A percentile compares a stretch with the other conserved stretches of the same genome.
These are phyloP conservation scores for Orchestia grillus DNA, from an alignment of 1,140 invertebrate species.

Conservation along the genomic window DNA sequence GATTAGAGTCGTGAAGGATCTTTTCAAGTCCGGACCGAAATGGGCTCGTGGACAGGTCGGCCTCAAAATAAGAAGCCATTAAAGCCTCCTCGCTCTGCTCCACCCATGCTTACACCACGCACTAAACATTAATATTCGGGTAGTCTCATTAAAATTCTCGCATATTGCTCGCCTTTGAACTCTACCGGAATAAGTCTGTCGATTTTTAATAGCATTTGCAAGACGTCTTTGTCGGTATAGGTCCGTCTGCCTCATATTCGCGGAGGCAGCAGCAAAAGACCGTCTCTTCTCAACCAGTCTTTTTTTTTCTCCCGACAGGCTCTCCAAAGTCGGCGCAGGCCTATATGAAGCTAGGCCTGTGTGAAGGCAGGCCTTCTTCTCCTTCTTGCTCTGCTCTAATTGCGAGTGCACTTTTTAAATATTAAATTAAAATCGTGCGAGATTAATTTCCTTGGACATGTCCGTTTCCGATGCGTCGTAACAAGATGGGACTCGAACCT, in stretches of 20 bases:
- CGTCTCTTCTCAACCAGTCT: background rate
- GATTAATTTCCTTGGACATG: background rate
- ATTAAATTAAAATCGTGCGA: background rate
- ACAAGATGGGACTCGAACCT: background rate
- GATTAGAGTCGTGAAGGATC: background rate
- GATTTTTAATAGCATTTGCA: conserved; percentile 35
- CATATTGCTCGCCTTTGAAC: conserved; percentile 55
- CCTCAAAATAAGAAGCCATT: background rate
- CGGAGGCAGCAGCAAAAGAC: background rate
- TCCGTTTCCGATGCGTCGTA: background rate
- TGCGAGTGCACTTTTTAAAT: background rate
- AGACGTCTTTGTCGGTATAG: conserved; percentile 54
- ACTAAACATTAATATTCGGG: conserved; percentile 46
- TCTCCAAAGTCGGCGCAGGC: background rate
- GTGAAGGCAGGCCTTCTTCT: background rate
- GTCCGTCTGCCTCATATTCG: conserved; percentile 31
- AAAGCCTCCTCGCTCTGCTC: background rate
- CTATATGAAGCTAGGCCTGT: conserved; percentile 13
- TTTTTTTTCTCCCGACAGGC: background rate
- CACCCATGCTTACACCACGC: background rate
- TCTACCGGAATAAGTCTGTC: conserved; percentile 35
- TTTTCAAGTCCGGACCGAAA: background rate
- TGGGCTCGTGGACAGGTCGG: background rate
- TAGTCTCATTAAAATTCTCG: conserved; percentile 48
- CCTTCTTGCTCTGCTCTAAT: background rate